A percentile compares a stretch with the other conserved stretches of the same genome.
phyloP scores from a whole-genome alignment of 2,113 vertebrate species.

The Tympanuchus pallidicinctus region DNA sequence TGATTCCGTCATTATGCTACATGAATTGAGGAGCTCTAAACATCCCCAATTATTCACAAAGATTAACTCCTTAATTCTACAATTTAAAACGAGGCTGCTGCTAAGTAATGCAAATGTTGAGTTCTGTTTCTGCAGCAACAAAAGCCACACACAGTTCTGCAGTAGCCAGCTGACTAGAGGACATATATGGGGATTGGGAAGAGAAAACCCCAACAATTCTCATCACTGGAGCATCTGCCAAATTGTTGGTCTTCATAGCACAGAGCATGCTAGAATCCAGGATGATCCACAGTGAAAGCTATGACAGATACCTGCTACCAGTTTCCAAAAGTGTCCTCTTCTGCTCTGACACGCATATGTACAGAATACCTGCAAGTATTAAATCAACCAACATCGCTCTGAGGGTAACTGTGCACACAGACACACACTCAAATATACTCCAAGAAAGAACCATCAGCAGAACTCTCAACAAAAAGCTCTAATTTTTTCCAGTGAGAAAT shows the following conservation, averaged over 20 bases:
- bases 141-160: background rate
- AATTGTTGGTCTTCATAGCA: background rate
- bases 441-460: background rate
- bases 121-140: background rate
- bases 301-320: background rate
- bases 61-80: conserved; percentile 48
- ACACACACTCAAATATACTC: rapidly evolving
- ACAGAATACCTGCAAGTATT: background rate
- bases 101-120: conserved; percentile 14
- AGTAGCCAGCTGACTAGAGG: background rate
- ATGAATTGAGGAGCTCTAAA: conserved; percentile 43
- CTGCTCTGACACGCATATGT: background rate
- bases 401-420: background rate
- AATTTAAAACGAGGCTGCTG: background rate
- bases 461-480: background rate
- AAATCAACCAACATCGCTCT: background rate
- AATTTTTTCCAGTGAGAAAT: background rate
- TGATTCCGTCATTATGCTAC: conserved; percentile 34
- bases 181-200: no score
- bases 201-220: background rate
- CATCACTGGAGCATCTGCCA: background rate
- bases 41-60: conserved; percentile 46
- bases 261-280: background rate
- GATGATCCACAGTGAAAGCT: background rate
- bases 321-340: background rate